A percentile compares a stretch with the other conserved stretches of the same genome.
These are phyloP conservation scores for Parnassius mnemosyne DNA, from an alignment of 2,888 invertebrate genomes.

Conservation along the genomic window DNA sequence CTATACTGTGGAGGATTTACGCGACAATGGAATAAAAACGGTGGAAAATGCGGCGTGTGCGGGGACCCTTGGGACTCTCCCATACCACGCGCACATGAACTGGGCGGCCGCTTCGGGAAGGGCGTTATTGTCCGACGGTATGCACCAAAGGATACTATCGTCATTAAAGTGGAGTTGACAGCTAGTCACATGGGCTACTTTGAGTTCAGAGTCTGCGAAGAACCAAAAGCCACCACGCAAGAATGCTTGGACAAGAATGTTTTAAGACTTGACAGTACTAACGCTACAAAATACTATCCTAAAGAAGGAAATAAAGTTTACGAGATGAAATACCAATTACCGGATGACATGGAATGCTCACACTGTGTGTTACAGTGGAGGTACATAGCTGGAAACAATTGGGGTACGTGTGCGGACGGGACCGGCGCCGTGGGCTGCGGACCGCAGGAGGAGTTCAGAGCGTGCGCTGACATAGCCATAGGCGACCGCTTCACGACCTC, in stretches of 20 bases:
- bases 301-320: constrained; percentile 89
- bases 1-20: constrained; percentile 92
- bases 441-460: constrained; percentile 92
- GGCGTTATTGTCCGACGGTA: constrained; percentile 91
- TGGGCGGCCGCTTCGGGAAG: constrained; percentile 90
- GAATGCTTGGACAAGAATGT: constrained; percentile 88
- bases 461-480: constrained; percentile 90
- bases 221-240: constrained; percentile 85
- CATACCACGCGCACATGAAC: constrained; percentile 88
- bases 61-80: constrained; percentile 91
- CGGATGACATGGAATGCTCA: constrained; percentile 84
- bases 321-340: constrained; percentile 85
- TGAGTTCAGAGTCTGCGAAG: constrained; percentile 90
- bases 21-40: constrained; percentile 90
- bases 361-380: constrained; percentile 95
- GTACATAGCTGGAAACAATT: constrained; percentile 92
- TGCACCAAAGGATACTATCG: constrained; percentile 83
- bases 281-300: constrained; percentile 84
- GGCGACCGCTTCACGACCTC: constrained; percentile 76
- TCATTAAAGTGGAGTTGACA: constrained; percentile 90
- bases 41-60: constrained; percentile 92
- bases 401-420: constrained; percentile 88
- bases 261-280: constrained; percentile 76
- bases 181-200: constrained; percentile 94
- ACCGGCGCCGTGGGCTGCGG: constrained; percentile 92